Evolutionary conservation across 2,888 invertebrate genomes (phyloP).

Genomic region (Camponotus fellah): DNA sequence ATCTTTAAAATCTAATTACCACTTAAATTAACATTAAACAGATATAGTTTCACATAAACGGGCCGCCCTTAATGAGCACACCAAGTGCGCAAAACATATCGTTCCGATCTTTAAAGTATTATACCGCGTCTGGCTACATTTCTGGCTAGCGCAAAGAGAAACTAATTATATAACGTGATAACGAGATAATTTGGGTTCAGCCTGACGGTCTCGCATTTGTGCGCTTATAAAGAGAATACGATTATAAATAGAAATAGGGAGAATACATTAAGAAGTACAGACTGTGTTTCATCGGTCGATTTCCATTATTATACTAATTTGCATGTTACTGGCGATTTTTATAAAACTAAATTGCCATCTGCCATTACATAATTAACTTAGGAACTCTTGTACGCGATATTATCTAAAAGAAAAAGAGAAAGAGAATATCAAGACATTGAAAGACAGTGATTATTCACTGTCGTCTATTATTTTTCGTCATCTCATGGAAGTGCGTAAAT

Average conservation of each 20-base stretch:
- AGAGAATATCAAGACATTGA: not conserved
- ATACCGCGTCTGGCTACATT: constrained; percentile 16
- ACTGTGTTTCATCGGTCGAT: constrained; percentile 57
- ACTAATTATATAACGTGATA: constrained; percentile 74
- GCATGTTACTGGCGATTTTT: constrained; percentile 69
- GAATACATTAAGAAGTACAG: constrained; percentile 30
- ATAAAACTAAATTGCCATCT: constrained; percentile 62
- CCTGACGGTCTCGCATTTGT: constrained; percentile 68
- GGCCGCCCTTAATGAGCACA: not conserved
- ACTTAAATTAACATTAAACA: not conserved
- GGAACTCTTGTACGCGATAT: constrained; percentile 61
- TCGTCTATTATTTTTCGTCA: constrained; percentile 12
- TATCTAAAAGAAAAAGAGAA: constrained; percentile 43
- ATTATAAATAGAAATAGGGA: constrained; percentile 72
- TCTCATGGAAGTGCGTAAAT: constrained; percentile 33
- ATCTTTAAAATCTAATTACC: not conserved
- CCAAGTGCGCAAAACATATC: not conserved
- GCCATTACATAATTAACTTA: constrained; percentile 69
- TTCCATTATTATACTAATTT: constrained; percentile 71
- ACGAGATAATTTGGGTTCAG: constrained; percentile 71
- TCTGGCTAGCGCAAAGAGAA: constrained; percentile 39
- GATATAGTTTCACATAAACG: not conserved
- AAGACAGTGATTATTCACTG: constrained; percentile 29
- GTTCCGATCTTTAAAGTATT: constrained; percentile 22
- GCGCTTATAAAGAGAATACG: constrained; percentile 74